Percentiles rank a stretch among this genome's conserved stretches.
phyloP scores from a whole-genome alignment of 2,797 vertebrate species.

The Labeo calbasu region DNA sequence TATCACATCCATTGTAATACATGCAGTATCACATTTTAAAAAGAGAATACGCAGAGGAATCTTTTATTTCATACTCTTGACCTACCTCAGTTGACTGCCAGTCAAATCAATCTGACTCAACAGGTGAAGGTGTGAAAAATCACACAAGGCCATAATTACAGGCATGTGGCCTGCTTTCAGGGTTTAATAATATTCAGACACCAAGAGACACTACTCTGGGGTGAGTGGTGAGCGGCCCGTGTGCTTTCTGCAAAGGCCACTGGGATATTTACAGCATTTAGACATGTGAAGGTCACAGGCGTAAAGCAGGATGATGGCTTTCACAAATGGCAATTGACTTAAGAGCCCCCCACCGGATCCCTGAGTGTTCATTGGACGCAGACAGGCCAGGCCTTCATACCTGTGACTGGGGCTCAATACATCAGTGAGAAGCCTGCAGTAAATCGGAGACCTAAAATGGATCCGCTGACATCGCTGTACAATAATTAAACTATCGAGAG shows the following conservation, averaged over 20 bases:
- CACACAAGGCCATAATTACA: slow-evolving; percentile 17
- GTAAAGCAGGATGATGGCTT: slow-evolving; percentile 79
- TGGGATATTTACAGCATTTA: slow-evolving; percentile 78
- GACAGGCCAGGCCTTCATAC: slow-evolving; percentile 28
- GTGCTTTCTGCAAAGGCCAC: slow-evolving; percentile 57
- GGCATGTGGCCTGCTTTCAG: slow-evolving; percentile 33
- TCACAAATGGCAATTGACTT: slow-evolving; percentile 75
- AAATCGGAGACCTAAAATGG: slow-evolving; percentile 52
- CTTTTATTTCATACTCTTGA: slow-evolving; percentile 28
- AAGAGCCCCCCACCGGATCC: slow-evolving; percentile 35
- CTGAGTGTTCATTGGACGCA: slow-evolving; percentile 34
- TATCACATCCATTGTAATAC: slow-evolving; percentile 27
- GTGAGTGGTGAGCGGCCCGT: slow-evolving; percentile 42
- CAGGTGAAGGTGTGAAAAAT: slow-evolving; percentile 41
- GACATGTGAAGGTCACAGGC: slow-evolving; percentile 80
- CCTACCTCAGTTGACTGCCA: slow-evolving; percentile 28
- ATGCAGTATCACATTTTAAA: slow-evolving; percentile 50
- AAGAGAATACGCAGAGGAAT: slow-evolving; percentile 21
- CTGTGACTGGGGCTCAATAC: slow-evolving; percentile 49
- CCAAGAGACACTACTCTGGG: neutral
- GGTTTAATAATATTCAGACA: slow-evolving; percentile 14
- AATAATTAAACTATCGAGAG: slow-evolving; percentile 70
- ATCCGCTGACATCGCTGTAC: slow-evolving; percentile 68
- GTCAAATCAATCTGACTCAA: slow-evolving; percentile 23
- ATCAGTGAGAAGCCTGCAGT: slow-evolving; percentile 49